Evolutionary conservation across 2,888 invertebrate genomes (phyloP).

Genomic region (Physocephala rufipes): DNA sequence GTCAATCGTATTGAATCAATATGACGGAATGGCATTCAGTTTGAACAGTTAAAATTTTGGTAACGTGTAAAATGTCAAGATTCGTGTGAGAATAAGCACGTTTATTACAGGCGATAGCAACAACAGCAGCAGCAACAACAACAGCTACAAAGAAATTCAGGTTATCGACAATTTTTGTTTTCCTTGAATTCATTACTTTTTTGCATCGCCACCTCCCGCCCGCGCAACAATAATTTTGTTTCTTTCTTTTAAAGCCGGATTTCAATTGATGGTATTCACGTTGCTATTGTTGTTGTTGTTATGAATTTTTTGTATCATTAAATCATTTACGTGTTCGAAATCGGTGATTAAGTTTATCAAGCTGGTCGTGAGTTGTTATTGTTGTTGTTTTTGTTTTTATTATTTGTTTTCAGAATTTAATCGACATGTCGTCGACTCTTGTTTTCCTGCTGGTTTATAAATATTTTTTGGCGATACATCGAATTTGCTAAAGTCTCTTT

Average conservation of each 20-base stretch:
- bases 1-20: too few species aligned
- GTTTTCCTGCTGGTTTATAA: neutral
- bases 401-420: too few species aligned
- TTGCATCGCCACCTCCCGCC: neutral
- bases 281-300: neutral
- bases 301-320: conserved; percentile 2
- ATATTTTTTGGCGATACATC: neutral
- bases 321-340: conserved; percentile 25
- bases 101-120: neutral
- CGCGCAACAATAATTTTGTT: neutral
- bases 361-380: neutral
- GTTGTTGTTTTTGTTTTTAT: conserved; percentile 5
- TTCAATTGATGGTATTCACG: too few species aligned
- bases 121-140: neutral
- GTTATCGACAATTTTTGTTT: conserved; percentile 21
- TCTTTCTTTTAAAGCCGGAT: neutral
- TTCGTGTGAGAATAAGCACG: neutral
- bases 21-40: too few species aligned
- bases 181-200: neutral
- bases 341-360: conserved; percentile 13
- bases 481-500: too few species aligned
- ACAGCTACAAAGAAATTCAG: neutral
- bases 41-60: too few species aligned
- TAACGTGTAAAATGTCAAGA: neutral
- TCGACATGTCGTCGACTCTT: too few species aligned